Conservation (phyloP, 2,797 vertebrate species). For the Argentina silus region DNA sequence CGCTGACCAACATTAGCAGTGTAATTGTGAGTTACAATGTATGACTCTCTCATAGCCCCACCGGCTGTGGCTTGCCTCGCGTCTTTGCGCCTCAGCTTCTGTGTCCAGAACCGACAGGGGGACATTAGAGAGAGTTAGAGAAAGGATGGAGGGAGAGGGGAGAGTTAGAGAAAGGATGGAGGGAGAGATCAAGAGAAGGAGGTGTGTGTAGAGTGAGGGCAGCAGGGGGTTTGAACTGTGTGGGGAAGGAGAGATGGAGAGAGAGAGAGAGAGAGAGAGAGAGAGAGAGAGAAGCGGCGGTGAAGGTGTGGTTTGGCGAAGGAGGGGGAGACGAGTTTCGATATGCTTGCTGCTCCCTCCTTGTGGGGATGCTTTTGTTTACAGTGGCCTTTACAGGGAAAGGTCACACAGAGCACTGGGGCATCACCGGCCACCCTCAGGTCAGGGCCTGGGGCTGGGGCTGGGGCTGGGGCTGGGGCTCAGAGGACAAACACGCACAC, state of each 20-base stretch:
- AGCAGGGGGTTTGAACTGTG: not conserved
- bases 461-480: slow-evolving; percentile 36
- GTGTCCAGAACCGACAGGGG: no score
- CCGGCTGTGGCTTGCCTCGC: no score
- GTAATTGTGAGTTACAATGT: no score
- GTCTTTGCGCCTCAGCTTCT: no score
- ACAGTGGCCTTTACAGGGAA: slow-evolving; percentile 70
- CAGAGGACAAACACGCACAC: slow-evolving; percentile 13
- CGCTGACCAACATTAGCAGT: no score
- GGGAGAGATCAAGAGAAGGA: no score
- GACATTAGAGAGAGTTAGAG: not conserved
- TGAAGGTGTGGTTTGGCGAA: slow-evolving; percentile 14
- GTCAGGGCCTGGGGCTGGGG: slow-evolving; percentile 43
- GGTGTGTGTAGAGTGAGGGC: not conserved
- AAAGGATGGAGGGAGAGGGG: not conserved
- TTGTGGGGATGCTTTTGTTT: slow-evolving; percentile 63
- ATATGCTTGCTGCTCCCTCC: slow-evolving; percentile 39
- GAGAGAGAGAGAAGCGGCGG: slow-evolving; percentile 29
- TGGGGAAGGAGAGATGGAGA: not conserved
- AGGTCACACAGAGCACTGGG: slow-evolving; percentile 65
- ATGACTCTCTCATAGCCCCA: no score
- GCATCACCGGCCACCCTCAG: slow-evolving; percentile 53
- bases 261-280: not conserved
- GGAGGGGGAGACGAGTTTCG: slow-evolving; percentile 22
- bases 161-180: not conserved